phyloP scores from a whole-genome alignment of 2,888 invertebrate genomes.

The Tineola bisselliella region DNA sequence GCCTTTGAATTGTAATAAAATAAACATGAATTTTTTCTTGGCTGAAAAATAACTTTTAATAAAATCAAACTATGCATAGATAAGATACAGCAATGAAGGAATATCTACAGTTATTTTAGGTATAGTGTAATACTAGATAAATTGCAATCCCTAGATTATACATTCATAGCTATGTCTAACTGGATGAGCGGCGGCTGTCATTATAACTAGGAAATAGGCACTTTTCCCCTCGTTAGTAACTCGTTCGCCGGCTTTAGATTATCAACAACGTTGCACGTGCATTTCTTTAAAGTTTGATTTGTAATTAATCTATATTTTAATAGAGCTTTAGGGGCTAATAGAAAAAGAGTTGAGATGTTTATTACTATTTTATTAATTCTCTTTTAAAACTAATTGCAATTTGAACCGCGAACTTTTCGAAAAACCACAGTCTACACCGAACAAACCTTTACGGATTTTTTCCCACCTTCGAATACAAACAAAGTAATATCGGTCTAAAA shows the following conservation, averaged over 20 bases:
- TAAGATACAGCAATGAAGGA: too few species aligned
- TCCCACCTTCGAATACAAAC: not conserved
- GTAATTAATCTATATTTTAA: conserved; percentile 15
- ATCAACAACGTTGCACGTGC: not conserved
- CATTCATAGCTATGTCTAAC: not conserved
- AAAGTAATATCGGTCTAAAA: not conserved
- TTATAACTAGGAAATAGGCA: conserved; percentile 65
- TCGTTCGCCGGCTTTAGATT: conserved; percentile 33
- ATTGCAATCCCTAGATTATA: not conserved
- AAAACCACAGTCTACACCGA: conserved; percentile 36
- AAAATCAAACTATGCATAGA: not conserved
- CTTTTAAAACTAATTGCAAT: conserved; percentile 25
- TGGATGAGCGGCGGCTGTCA: conserved; percentile 35
- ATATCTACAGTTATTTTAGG: too few species aligned
- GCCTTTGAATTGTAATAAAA: not conserved
- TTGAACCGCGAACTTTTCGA: conserved; percentile 25
- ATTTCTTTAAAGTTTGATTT: not conserved
- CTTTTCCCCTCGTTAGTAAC: conserved; percentile 65
- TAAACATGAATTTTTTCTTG: not conserved
- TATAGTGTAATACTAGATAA: not conserved
- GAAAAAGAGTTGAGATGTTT: too few species aligned
- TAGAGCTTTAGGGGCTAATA: too few species aligned
- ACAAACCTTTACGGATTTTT: conserved; percentile 25
- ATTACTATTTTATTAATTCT: not conserved
- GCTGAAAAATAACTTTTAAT: not conserved